These are phyloP conservation scores for Monochamus alternatus DNA, from an alignment of 2,888 invertebrate genomes.

Conservation along the genomic window DNA sequence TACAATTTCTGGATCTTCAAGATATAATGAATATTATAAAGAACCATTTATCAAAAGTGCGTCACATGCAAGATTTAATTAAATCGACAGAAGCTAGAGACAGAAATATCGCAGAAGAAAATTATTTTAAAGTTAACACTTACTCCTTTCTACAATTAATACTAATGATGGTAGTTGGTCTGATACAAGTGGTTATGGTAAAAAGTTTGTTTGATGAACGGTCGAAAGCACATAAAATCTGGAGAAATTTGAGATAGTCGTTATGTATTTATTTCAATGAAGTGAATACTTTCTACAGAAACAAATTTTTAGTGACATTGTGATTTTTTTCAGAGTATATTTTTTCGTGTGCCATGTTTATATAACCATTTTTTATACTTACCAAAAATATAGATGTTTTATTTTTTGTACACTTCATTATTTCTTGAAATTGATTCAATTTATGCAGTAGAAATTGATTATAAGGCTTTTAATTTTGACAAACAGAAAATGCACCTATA, in stretches of 20 bases:
- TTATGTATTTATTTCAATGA: not conserved
- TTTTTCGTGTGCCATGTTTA: too few species aligned
- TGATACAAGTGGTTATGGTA: slow-evolving; percentile 85
- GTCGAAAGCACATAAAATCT: slow-evolving; percentile 66
- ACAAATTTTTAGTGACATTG: too few species aligned
- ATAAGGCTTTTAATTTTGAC: too few species aligned
- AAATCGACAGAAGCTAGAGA: slow-evolving; percentile 86
- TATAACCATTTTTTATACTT: too few species aligned
- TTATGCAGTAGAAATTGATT: too few species aligned
- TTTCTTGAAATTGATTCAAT: too few species aligned
- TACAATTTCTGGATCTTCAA: slow-evolving; percentile 78
- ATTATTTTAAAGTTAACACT: slow-evolving; percentile 85
- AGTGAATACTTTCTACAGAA: too few species aligned
- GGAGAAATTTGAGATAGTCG: slow-evolving; percentile 57
- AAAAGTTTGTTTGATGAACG: slow-evolving; percentile 83
- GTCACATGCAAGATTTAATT: slow-evolving; percentile 80
- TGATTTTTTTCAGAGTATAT: too few species aligned
- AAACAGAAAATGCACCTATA: too few species aligned
- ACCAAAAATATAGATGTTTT: too few species aligned
- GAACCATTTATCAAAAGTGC: slow-evolving; percentile 75
- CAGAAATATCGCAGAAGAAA: slow-evolving; percentile 86
- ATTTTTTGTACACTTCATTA: too few species aligned
- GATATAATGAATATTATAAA: slow-evolving; percentile 78
- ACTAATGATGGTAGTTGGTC: slow-evolving; percentile 82
- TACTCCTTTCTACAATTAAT: slow-evolving; percentile 84